Conservation (phyloP, 2,888 invertebrate species). For the Arge pagana region DNA sequence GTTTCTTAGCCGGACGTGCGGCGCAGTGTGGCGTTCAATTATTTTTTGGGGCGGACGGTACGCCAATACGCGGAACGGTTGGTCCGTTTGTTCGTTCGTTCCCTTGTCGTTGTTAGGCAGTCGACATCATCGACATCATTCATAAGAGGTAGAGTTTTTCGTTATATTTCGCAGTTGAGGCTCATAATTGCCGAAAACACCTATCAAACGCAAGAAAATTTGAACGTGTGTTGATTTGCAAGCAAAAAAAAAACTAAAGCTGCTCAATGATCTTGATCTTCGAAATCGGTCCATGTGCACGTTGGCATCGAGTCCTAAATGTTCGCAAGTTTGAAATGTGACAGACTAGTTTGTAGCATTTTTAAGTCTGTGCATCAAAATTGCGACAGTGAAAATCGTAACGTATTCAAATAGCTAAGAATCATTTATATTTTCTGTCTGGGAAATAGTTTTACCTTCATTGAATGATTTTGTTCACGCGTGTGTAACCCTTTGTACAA, state of each 20-base stretch:
- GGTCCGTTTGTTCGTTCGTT: conserved; percentile 38
- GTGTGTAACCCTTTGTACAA: conserved; percentile 21
- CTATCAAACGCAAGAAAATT: not conserved
- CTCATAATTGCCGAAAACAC: not conserved
- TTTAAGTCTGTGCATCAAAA: no score
- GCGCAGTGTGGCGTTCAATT: conserved; percentile 20
- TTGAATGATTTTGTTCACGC: conserved; percentile 22
- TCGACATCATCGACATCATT: conserved; percentile 33
- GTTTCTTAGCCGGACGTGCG: no score
- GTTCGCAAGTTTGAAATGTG: conserved; percentile 4
- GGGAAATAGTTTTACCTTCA: conserved; percentile 11
- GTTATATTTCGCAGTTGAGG: conserved; percentile 5
- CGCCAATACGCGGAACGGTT: conserved; percentile 38
- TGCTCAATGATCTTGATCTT: conserved; percentile 1
- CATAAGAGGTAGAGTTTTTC: conserved; percentile 35
- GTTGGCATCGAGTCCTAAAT: conserved; percentile 24
- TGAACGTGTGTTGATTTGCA: not conserved
- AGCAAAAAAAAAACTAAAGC: not conserved
- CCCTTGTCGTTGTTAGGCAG: conserved; percentile 31
- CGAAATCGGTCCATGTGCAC: conserved; percentile 38
- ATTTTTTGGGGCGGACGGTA: conserved; percentile 25
- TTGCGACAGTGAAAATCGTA: no score
- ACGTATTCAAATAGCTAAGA: no score
- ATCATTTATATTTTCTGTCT: conserved; percentile 2
- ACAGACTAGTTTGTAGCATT: not conserved